Base-by-base conservation (phyloP, 2,797 vertebrate genomes). In the Vespertilio murinus region DNA sequence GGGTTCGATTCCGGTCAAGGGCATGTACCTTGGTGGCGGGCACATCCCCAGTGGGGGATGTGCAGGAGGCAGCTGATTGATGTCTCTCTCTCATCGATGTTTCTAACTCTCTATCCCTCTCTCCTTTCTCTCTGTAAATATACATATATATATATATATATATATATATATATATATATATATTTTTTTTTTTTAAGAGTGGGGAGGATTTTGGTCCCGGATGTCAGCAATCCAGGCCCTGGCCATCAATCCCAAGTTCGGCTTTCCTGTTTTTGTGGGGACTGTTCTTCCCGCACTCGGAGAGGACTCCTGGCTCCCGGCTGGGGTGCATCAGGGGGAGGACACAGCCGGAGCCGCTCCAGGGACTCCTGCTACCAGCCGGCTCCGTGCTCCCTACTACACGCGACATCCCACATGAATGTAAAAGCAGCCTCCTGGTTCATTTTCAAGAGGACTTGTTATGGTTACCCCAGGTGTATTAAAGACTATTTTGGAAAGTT, bases 401-500 rank as follows among this genome's bases (percentile, higher is more conserved):
- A 85, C 7, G 49, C 10, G 59, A 61, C 30, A 28, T 40, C 52
- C 73, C 52, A 38, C 81, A 95, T 49, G 6, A 80, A 78, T 17
- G 20, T 75, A 54, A 87, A 95, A 91, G 78, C 64, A 82, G 74
- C 17, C 17, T 52, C 33, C 1, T 33, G 7, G 28, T 54, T 74
- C 35, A 0, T 61, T 90, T 91, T 84, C 75, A 79, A 90, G 93
- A 35, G 49, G 95, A 81, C 52, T 92, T 97, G 79, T n/a, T 84
- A 9, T 38, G 92, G 56, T 42, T 42, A 13, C 45, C 91, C 54
- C 18, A 85, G 93, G 25, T 96, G 91, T 95, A 89, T 93, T 94
- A 88, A 96, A 94, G 86, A 90, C 52, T n/a, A 93, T 85, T 94
- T 93, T 79, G 88, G 30, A 59, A 94, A 56, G 23, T 91, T 95